Percentiles rank a stretch among this genome's conserved stretches.
Evolutionary conservation across 2,888 invertebrate genomes (phyloP).

Genomic region (Eristalis arbustorum): DNA sequence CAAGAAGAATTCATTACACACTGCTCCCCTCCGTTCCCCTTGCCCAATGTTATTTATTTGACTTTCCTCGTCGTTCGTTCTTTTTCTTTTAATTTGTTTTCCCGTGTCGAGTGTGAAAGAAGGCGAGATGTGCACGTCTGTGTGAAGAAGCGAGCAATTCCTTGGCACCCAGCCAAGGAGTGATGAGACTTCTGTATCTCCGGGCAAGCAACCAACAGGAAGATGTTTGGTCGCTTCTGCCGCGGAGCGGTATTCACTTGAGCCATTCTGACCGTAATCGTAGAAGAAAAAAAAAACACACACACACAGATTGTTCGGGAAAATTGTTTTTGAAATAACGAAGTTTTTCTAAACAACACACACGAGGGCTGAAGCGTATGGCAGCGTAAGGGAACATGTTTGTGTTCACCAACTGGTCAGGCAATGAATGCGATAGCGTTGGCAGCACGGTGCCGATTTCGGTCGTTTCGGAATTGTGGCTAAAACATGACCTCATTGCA

Average conservation of each 20-base stretch:
- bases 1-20: not conserved
- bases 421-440: not conserved
- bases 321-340: not conserved
- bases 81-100: not conserved
- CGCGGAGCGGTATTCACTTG: not conserved
- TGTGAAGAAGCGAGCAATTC: conserved; percentile 13
- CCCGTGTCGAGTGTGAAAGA: not conserved
- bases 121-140: not conserved
- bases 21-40: not conserved
- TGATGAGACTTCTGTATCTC: conserved; percentile 3
- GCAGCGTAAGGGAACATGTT: not conserved
- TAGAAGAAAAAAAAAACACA: not conserved
- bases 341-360: not conserved
- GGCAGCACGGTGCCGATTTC: not conserved
- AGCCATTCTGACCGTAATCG: not conserved
- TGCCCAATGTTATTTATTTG: not conserved
- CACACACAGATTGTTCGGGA: not conserved
- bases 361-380: not conserved
- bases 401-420: not conserved
- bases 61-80: not conserved
- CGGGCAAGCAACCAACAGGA: not conserved
- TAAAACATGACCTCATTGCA: not conserved
- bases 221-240: not conserved
- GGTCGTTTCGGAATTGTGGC: not conserved
- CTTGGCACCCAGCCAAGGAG: conserved; percentile 24